Percentiles rank a stretch among this genome's conserved stretches.
Conservation (phyloP, 1,140 invertebrate genomes). For the Leptoteleia sp. region DNA sequence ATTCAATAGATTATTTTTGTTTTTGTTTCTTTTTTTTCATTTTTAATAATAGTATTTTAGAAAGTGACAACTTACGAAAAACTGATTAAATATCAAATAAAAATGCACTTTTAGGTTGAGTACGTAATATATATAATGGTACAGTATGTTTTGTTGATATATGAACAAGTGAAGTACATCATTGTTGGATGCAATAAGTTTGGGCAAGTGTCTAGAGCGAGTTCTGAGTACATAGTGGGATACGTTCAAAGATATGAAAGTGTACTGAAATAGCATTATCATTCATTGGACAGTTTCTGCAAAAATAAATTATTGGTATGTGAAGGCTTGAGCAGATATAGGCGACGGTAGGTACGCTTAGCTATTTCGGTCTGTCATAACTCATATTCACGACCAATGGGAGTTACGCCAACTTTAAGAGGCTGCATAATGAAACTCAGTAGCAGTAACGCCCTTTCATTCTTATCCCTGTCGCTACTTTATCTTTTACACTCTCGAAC, state of each 20-base stretch:
- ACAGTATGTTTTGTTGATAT: no score
- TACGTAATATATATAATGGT: no score
- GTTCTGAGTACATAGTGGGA: slow-evolving; percentile 41
- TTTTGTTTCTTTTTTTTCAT: no score
- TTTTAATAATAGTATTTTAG: no score
- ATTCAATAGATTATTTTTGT: no score
- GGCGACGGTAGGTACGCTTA: slow-evolving; percentile 63
- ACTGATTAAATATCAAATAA: slow-evolving; percentile 1
- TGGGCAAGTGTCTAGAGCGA: slow-evolving; percentile 49
- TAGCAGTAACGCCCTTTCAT: slow-evolving; percentile 62
- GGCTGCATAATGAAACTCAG: slow-evolving; percentile 77
- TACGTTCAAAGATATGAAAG: slow-evolving; percentile 47
- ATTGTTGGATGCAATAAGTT: slow-evolving; percentile 47
- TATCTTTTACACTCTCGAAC: slow-evolving; percentile 53
- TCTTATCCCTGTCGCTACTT: slow-evolving; percentile 50
- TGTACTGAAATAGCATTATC: slow-evolving; percentile 66
- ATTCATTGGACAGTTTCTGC: slow-evolving; percentile 71
- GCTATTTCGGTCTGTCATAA: slow-evolving; percentile 76
- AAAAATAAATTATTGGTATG: slow-evolving; percentile 72
- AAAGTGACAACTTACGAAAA: no score
- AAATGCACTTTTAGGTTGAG: not conserved
- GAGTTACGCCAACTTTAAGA: slow-evolving; percentile 79
- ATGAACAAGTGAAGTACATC: slow-evolving; percentile 26
- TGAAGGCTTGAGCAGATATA: slow-evolving; percentile 37
- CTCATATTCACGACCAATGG: slow-evolving; percentile 78